A percentile compares a stretch with the other conserved stretches of the same genome.
Conservation (phyloP, 2,888 invertebrate genomes). For the Molorchus minor region DNA sequence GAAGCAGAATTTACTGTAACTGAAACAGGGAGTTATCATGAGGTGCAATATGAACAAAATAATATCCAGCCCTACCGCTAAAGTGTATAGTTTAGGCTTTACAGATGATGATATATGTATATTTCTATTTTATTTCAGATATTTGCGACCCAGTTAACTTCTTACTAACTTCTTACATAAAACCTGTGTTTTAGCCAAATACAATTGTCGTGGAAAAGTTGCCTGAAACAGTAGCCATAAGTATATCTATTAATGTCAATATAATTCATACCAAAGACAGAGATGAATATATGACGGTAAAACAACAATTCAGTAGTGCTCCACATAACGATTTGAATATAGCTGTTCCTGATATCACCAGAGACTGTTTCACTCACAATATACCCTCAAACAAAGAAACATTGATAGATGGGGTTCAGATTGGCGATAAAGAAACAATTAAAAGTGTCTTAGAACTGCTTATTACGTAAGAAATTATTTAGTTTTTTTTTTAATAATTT, state of each 20-base stretch:
- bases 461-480: conserved; percentile 36
- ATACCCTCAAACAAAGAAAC: background rate
- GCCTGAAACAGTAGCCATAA: conserved; percentile 51
- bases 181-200: background rate
- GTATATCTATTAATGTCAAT: conserved; percentile 52
- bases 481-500: too few species aligned
- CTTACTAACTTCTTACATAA: too few species aligned
- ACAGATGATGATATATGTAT: too few species aligned
- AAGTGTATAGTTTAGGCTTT: too few species aligned
- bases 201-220: conserved; percentile 27
- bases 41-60: conserved; percentile 45
- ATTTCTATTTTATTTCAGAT: too few species aligned
- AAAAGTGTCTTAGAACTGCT: conserved; percentile 34
- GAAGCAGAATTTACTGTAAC: conserved; percentile 59
- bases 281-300: conserved; percentile 45
- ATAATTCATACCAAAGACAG: conserved; percentile 52
- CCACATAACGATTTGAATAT: conserved; percentile 48
- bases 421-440: conserved; percentile 8
- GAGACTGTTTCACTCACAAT: conserved; percentile 14
- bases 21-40: conserved; percentile 55
- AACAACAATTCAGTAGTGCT: conserved; percentile 52
- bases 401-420: background rate
- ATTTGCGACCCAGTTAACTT: too few species aligned
- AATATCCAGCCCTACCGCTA: too few species aligned
- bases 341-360: conserved; percentile 36